Evolutionary conservation across 2,888 invertebrate species (phyloP).

Genomic region (Azorinus chamasolen): DNA sequence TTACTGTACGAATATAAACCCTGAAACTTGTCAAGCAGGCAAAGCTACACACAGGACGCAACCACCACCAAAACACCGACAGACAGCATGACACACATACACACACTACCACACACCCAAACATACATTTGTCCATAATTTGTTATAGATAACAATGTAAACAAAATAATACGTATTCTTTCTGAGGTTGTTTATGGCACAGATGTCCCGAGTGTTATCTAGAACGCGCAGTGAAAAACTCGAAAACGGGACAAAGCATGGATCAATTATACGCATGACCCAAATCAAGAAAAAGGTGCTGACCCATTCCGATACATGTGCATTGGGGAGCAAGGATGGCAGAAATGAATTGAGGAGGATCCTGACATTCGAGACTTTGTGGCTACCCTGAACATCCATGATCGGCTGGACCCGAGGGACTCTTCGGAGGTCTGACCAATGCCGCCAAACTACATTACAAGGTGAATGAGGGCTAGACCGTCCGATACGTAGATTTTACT

Average conservation of each 20-base stretch:
- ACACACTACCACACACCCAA: too few relatives aligned
- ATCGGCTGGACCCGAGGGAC: conserved; percentile 66
- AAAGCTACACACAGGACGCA: too few relatives aligned
- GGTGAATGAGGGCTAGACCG: conserved; percentile 42
- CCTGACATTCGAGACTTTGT: conserved; percentile 3
- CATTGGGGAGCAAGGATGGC: conserved; percentile 27
- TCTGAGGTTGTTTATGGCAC: conserved; percentile 40
- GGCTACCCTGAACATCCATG: conserved; percentile 20
- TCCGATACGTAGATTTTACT: conserved; percentile 68
- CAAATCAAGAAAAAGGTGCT: conserved; percentile 19
- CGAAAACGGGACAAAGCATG: conserved; percentile 12
- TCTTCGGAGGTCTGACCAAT: conserved; percentile 78
- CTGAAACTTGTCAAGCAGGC: too few relatives aligned
- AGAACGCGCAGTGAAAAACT: conserved; percentile 2
- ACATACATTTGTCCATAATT: too few relatives aligned
- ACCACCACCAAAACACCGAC: too few relatives aligned
- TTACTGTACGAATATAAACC: too few relatives aligned
- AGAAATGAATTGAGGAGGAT: conserved; percentile 17
- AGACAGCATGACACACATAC: too few relatives aligned
- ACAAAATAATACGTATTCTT: too few relatives aligned
- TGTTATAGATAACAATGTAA: too few relatives aligned
- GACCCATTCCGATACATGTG: conserved; percentile 15
- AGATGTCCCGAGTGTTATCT: conserved; percentile 22
- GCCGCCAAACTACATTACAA: conserved; percentile 67
- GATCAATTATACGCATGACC: conserved; percentile 4